A percentile compares a stretch with the other conserved stretches of the same genome.
Conservation (phyloP, 2,797 vertebrate species). For the Pogoniulus pusillus region DNA sequence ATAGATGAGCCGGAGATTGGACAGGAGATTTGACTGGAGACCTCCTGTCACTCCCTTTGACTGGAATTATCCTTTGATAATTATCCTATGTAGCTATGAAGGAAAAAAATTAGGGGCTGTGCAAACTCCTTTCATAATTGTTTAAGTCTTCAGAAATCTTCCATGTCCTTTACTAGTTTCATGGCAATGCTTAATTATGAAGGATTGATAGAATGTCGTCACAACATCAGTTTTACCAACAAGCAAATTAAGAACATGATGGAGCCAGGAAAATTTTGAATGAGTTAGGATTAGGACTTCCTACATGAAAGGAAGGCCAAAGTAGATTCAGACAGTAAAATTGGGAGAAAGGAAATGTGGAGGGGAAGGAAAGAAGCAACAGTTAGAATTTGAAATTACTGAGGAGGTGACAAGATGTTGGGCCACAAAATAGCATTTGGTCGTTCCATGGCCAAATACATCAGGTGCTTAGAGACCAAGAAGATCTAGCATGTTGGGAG, state of each 20-base stretch:
- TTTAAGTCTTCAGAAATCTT: neutral
- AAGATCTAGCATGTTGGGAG: neutral
- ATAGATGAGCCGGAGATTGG: too few species aligned
- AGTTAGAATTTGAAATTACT: neutral
- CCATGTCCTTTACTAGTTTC: neutral
- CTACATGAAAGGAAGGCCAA: neutral
- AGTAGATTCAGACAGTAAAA: neutral
- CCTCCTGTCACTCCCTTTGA: neutral
- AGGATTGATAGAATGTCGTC: neutral
- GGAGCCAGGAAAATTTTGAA: neutral
- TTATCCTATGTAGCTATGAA: neutral
- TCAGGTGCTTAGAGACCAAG: neutral
- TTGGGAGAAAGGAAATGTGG: neutral
- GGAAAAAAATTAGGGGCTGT: neutral
- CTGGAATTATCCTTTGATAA: neutral
- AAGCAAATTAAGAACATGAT: neutral
- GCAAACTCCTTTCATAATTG: neutral
- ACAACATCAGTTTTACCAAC: neutral
- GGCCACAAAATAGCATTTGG: neutral
- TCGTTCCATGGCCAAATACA: fast-evolving
- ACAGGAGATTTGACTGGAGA: too few species aligned
- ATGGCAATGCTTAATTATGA: neutral
- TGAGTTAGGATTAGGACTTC: neutral
- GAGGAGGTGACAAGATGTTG: neutral
- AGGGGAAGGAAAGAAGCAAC: neutral